Evolutionary conservation across 2,888 invertebrate genomes (phyloP).

Genomic region (Corythucha ciliata): DNA sequence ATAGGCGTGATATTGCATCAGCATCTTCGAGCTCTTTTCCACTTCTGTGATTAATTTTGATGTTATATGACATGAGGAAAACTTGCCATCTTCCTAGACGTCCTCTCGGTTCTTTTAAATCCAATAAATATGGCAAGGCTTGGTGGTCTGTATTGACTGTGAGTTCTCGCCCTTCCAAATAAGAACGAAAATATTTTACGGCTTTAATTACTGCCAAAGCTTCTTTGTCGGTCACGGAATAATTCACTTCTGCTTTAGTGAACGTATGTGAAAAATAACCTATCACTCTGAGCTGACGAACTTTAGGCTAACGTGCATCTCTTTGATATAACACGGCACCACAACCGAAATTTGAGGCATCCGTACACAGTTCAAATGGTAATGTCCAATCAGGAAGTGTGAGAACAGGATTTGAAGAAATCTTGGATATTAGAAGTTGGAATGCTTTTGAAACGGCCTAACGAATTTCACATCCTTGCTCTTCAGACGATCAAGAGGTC

Average conservation of each 20-base stretch:
- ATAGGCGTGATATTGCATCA: too few relatives aligned
- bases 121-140: slow-evolving; percentile 8
- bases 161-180: slow-evolving; percentile 5
- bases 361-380: slow-evolving; percentile 13
- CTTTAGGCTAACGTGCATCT: background rate
- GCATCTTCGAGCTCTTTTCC: slow-evolving; percentile 1
- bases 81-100: slow-evolving; percentile 10
- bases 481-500: background rate
- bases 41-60: slow-evolving; percentile 6
- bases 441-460: slow-evolving; percentile 1
- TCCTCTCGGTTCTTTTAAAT: slow-evolving; percentile 4
- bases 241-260: slow-evolving; percentile 3
- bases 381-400: slow-evolving; percentile 7
- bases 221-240: slow-evolving; percentile 14
- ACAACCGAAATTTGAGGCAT: background rate
- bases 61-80: slow-evolving; percentile 2
- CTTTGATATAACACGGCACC: slow-evolving; percentile 7
- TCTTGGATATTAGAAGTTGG: background rate
- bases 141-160: slow-evolving; percentile 7
- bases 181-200: slow-evolving; percentile 11
- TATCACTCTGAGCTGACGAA: background rate
- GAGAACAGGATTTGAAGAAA: slow-evolving; percentile 1
- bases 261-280: slow-evolving; percentile 2
- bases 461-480: background rate
- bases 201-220: slow-evolving; percentile 4